Conservation (phyloP, 2,797 vertebrate genomes). For the Anisognathus igniventris region DNA sequence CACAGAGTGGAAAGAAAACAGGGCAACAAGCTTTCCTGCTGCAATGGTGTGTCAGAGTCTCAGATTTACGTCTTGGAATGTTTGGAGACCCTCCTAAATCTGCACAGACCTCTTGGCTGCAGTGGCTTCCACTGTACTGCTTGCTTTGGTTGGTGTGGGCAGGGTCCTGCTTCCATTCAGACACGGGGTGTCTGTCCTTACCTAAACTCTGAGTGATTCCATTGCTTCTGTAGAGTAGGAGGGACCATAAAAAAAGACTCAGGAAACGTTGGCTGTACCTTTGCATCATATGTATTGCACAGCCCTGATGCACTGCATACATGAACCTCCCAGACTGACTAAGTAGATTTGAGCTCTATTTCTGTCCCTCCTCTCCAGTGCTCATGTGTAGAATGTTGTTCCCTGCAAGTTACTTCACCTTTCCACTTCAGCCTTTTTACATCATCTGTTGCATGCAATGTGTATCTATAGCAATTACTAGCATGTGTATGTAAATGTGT, state of each 20-base stretch:
- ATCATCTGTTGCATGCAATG: conserved; percentile 13
- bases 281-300: neutral
- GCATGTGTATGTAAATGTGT: neutral
- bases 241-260: neutral
- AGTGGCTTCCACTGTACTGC: neutral
- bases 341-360: neutral
- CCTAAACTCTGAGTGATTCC: neutral
- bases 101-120: neutral
- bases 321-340: neutral
- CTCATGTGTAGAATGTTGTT: neutral
- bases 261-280: neutral
- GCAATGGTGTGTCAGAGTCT: neutral
- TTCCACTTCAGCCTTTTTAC: neutral
- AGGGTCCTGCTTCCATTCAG: neutral
- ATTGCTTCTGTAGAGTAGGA: neutral
- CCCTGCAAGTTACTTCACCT: neutral
- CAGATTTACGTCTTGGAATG: neutral
- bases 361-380: neutral
- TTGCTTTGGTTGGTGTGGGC: neutral
- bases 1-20: neutral
- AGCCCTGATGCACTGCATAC: neutral
- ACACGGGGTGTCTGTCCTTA: neutral
- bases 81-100: neutral
- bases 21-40: neutral
- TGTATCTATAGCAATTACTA: neutral